These are phyloP conservation scores for Clivina fossor DNA, from an alignment of 2,888 invertebrate genomes.

Conservation along the genomic window DNA sequence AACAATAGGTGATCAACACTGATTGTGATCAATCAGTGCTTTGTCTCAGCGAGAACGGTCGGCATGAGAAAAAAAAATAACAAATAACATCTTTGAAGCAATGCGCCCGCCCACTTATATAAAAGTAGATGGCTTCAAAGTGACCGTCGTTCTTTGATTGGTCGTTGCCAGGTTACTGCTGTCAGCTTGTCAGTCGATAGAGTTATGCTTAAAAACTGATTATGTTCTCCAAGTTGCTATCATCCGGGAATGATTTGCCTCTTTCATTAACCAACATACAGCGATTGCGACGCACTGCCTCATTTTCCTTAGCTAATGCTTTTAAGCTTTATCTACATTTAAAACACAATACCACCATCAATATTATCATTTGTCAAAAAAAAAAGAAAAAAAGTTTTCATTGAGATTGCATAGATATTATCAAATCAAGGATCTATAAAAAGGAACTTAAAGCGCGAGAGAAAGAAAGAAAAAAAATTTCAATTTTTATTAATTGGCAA, in stretches of 20 bases:
- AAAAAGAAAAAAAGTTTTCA: too few species aligned
- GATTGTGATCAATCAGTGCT: constrained; percentile 47
- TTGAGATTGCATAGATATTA: too few species aligned
- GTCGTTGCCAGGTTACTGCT: constrained; percentile 40
- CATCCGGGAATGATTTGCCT: constrained; percentile 33
- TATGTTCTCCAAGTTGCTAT: constrained; percentile 41
- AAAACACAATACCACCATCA: too few species aligned
- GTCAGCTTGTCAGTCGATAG: constrained; percentile 41
- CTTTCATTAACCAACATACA: constrained; percentile 13
- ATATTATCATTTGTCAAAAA: too few species aligned
- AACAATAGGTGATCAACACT: constrained; percentile 47
- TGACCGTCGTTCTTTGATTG: constrained; percentile 44
- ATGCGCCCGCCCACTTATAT: constrained; percentile 47
- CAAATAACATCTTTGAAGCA: constrained; percentile 45
- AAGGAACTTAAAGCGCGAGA: too few species aligned
- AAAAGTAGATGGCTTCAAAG: constrained; percentile 42
- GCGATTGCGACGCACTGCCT: constrained; percentile 11
- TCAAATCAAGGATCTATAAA: too few species aligned
- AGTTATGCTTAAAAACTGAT: constrained; percentile 44
- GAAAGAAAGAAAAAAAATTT: too few species aligned
- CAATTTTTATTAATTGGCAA: too few species aligned
- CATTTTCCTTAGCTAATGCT: too few species aligned
- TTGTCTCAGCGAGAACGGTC: constrained; percentile 43
- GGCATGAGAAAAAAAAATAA: constrained; percentile 44
- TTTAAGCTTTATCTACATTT: too few species aligned